phyloP scores from a whole-genome alignment of 2,888 invertebrate species.

The Meiosimyza decipiens region DNA sequence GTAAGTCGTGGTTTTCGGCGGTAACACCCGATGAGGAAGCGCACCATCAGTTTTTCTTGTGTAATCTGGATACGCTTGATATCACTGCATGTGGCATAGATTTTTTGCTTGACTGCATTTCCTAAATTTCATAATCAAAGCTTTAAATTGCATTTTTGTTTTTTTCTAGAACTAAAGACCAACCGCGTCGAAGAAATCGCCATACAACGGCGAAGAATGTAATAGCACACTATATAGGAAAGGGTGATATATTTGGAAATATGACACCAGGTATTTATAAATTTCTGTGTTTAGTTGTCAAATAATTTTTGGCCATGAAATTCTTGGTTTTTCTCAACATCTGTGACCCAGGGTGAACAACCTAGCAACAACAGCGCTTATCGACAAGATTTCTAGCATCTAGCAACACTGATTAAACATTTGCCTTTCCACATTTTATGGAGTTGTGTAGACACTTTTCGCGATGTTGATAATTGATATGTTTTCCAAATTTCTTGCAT shows the following conservation, averaged over 20 bases:
- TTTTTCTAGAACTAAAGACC: conserved; percentile 46
- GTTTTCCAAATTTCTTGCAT: no score
- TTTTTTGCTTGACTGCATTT: background rate
- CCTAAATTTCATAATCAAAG: background rate
- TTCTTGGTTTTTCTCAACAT: no score
- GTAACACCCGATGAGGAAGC: background rate
- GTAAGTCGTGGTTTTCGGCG: conserved; percentile 4
- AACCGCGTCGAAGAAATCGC: conserved; percentile 53
- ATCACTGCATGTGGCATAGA: background rate
- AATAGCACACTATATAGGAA: conserved; percentile 90
- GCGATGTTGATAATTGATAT: no score
- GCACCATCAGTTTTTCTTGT: background rate
- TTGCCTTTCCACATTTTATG: no score
- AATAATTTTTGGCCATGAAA: no score
- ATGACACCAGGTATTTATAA: conserved; percentile 74
- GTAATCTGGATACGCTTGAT: background rate
- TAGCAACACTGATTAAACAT: no score
- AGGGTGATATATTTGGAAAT: conserved; percentile 81
- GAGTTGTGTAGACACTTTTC: no score
- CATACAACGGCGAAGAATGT: conserved; percentile 66
- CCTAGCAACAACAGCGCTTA: no score
- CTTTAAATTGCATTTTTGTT: conserved; percentile 4
- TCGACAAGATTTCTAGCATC: no score
- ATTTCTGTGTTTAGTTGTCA: conserved; percentile 57
- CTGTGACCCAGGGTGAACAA: no score